Evolutionary conservation across 2,113 vertebrate genomes (phyloP).

Genomic region (Cavia porcellus): DNA sequence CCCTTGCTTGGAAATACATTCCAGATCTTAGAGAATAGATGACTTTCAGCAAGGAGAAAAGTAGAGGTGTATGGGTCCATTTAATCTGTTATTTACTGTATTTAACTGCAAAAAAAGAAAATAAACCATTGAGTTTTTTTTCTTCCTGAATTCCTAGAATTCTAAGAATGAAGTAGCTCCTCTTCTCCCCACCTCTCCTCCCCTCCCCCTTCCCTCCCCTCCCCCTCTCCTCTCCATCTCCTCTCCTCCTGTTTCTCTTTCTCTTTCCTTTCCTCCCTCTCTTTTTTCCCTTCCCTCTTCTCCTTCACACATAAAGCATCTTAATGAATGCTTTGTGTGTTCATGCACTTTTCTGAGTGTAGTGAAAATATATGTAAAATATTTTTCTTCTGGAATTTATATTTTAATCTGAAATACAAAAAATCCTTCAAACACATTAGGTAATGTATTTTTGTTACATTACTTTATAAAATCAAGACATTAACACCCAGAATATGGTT

Average conservation of each 20-base stretch:
- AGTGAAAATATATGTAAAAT: background rate
- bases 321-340: background rate
- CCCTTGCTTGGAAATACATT: background rate
- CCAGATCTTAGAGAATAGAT: background rate
- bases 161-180: background rate
- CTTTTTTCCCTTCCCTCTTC: background rate
- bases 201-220: background rate
- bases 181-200: rapidly evolving
- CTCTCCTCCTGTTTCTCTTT: background rate
- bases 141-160: background rate
- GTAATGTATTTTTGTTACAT: background rate
- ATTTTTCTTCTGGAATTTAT: background rate
- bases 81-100: background rate
- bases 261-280: background rate
- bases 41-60: background rate
- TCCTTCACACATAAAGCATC: rapidly evolving
- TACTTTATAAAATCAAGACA: background rate
- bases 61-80: background rate
- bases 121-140: background rate
- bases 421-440: background rate
- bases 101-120: background rate
- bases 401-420: background rate
- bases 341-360: background rate
- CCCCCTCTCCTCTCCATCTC: background rate
- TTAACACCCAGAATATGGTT: too few relatives aligned